phyloP scores from a whole-genome alignment of 1,140 invertebrate species.

The Aphelinus atriplicis region DNA sequence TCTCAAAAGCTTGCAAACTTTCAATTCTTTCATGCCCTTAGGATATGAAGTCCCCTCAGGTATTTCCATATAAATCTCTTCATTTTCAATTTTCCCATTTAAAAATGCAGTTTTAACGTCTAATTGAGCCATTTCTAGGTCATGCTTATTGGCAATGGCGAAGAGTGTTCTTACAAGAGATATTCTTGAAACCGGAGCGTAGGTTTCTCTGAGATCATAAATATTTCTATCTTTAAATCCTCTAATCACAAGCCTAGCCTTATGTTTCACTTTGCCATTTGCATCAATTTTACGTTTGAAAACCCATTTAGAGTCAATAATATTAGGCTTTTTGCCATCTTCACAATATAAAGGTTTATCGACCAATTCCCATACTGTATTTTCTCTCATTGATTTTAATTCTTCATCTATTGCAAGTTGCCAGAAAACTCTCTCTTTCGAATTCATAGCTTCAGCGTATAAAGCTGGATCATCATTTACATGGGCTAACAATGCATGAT shows the following conservation, averaged over 20 bases:
- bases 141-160: slow-evolving; percentile 30
- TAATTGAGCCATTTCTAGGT: slow-evolving; percentile 49
- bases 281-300: slow-evolving; percentile 13
- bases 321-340: slow-evolving; percentile 36
- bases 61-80: slow-evolving; percentile 55
- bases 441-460: slow-evolving; percentile 1
- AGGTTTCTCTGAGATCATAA: slow-evolving; percentile 51
- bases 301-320: slow-evolving; percentile 30
- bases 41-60: slow-evolving; percentile 42
- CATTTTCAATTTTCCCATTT: slow-evolving; percentile 51
- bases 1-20: slow-evolving; percentile 12
- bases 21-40: background rate
- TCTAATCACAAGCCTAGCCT: slow-evolving; percentile 49
- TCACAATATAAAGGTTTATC: slow-evolving; percentile 39
- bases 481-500: background rate
- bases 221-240: slow-evolving; percentile 46
- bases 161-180: slow-evolving; percentile 45
- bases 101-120: slow-evolving; percentile 61
- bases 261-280: slow-evolving; percentile 2
- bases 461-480: background rate
- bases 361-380: slow-evolving; percentile 18
- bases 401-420: slow-evolving; percentile 5
- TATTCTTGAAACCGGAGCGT: slow-evolving; percentile 47
- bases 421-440: background rate
- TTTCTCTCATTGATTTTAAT: slow-evolving; percentile 6